These are phyloP conservation scores for Clistopyga incitator DNA, from an alignment of 2,888 invertebrate species.

Conservation along the genomic window DNA sequence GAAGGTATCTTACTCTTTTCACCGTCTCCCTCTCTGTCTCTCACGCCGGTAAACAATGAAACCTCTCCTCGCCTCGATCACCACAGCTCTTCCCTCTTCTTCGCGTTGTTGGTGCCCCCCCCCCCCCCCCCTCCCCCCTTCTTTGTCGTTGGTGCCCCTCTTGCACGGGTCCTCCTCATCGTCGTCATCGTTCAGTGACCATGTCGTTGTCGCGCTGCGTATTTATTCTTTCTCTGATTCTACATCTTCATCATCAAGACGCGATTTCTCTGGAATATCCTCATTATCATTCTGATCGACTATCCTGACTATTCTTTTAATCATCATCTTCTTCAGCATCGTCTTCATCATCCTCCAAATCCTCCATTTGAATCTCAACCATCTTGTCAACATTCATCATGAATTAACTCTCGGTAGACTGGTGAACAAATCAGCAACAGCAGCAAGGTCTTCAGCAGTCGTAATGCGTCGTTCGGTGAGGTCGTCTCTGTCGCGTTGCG, in stretches of 20 bases:
- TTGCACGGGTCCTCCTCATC: constrained; percentile 23
- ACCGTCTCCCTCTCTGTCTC: constrained; percentile 43
- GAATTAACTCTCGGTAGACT: constrained; percentile 7
- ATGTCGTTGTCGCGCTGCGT: constrained; percentile 36
- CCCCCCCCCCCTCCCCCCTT: neutral
- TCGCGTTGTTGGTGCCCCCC: neutral
- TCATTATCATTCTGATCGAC: constrained; percentile 28
- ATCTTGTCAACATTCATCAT: neutral
- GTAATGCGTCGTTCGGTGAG: constrained; percentile 5
- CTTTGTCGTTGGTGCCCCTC: constrained; percentile 23
- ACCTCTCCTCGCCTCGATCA: constrained; percentile 62
- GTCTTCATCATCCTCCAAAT: constrained; percentile 21
- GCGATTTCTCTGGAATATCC: neutral
- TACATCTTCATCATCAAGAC: constrained; percentile 17
- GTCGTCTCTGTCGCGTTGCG: constrained; percentile 25
- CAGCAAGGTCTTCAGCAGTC: constrained; percentile 5
- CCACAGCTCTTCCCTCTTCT: constrained; percentile 39
- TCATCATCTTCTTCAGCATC: too few relatives aligned
- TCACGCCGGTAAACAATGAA: constrained; percentile 71
- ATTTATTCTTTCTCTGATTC: constrained; percentile 35
- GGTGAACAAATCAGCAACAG: neutral
- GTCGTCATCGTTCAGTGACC: constrained; percentile 37
- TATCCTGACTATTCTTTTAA: neutral
- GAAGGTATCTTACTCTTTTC: constrained; percentile 37
- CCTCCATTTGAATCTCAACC: constrained; percentile 32